Conservation (phyloP, 35 echinoderm and acorn worm species). For the Lytechinus variegatus region DNA sequence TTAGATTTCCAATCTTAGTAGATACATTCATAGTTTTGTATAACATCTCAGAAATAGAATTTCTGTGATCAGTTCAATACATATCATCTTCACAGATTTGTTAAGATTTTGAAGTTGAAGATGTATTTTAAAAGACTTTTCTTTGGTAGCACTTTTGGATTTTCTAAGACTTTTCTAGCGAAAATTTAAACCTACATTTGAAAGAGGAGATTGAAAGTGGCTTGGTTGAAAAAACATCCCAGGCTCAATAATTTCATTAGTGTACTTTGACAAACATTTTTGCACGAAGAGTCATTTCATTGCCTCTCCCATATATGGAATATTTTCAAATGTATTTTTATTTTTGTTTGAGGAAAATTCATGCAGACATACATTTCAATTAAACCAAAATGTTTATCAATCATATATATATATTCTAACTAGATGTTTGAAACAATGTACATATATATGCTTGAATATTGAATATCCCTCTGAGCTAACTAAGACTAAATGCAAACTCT, state of each 20-base stretch:
- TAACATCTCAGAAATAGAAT: not conserved
- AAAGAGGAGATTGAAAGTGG: not conserved
- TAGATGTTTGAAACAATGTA: no score
- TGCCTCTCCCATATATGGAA: no score
- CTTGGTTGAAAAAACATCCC: not conserved
- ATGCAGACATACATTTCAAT: no score
- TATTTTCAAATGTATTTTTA: no score
- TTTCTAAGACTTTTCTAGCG: not conserved
- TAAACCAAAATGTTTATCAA: no score
- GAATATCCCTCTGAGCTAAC: not conserved
- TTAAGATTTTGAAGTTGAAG: no score
- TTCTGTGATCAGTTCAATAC: not conserved
- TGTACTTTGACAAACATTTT: no score
- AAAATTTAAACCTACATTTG: not conserved
- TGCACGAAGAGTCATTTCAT: no score
- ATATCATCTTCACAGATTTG: no score
- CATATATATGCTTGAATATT: not conserved
- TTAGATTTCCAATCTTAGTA: not conserved
- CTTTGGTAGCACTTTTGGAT: not conserved
- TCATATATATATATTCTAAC: no score
- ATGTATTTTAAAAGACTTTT: not conserved
- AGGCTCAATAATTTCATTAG: not conserved
- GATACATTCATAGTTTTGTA: not conserved
- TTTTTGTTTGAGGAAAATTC: no score
- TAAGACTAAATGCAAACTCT: not conserved